Evolutionary conservation across 2,888 invertebrate genomes (phyloP).

Genomic region (Blastobasis lacticolella): DNA sequence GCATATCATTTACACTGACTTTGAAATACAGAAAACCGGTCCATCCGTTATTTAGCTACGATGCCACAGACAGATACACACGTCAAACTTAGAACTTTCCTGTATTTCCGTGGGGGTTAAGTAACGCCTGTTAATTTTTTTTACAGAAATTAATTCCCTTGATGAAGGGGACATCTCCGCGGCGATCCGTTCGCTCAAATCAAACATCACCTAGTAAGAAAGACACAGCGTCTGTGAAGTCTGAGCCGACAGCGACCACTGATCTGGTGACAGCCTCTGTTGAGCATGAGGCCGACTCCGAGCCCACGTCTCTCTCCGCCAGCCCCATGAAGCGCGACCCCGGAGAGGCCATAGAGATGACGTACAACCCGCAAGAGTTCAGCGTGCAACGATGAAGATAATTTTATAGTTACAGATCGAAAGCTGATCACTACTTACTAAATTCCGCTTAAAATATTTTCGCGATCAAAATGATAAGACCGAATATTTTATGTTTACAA

Average conservation of each 20-base stretch:
- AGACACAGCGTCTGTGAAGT: slow-evolving; percentile 42
- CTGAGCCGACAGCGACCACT: slow-evolving; percentile 55
- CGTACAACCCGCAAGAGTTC: slow-evolving; percentile 26
- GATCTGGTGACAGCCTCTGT: slow-evolving; percentile 54
- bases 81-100: too few relatives aligned
- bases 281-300: slow-evolving; percentile 45
- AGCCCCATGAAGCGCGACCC: slow-evolving; percentile 33
- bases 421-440: too few relatives aligned
- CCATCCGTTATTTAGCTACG: too few relatives aligned
- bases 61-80: too few relatives aligned
- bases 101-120: too few relatives aligned
- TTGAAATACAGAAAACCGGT: too few relatives aligned
- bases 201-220: slow-evolving; percentile 40
- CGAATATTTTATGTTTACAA: too few relatives aligned
- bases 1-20: too few relatives aligned
- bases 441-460: too few relatives aligned
- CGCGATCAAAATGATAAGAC: too few relatives aligned
- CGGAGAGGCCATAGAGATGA: slow-evolving; percentile 43
- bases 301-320: slow-evolving; percentile 37
- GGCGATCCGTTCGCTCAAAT: slow-evolving; percentile 29
- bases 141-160: slow-evolving; percentile 54
- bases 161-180: slow-evolving; percentile 27
- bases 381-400: not conserved
- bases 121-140: not conserved
- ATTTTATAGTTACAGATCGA: too few relatives aligned